A percentile compares a stretch with the other conserved stretches of the same genome.
Conservation (phyloP, 2,797 vertebrate species). For the Taenioides sp. region DNA sequence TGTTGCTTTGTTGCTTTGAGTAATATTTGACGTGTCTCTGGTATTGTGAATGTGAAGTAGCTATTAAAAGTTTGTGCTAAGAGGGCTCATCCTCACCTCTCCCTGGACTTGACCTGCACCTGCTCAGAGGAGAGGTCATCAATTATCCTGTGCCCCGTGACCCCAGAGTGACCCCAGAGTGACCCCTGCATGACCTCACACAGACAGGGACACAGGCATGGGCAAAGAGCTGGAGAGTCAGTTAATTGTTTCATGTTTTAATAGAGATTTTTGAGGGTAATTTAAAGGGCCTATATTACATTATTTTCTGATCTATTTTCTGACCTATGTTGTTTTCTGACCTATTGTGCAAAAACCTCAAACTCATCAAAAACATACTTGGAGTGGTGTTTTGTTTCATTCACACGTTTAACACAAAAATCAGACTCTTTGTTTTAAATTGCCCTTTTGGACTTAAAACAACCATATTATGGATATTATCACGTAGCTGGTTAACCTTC, state of each 20-base stretch:
- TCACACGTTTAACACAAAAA: no score
- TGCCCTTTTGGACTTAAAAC: no score
- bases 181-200: constrained; percentile 17
- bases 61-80: constrained; percentile 44
- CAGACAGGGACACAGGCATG: neutral
- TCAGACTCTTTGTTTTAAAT: no score
- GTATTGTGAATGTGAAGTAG: constrained; percentile 2
- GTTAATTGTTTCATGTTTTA: neutral
- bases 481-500: no score
- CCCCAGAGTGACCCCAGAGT: neutral
- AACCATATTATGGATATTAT: no score
- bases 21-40: neutral
- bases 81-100: constrained; percentile 76
- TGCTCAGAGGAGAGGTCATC: constrained; percentile 86
- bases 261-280: neutral
- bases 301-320: no score
- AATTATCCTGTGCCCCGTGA: constrained; percentile 9
- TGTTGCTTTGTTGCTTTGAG: neutral
- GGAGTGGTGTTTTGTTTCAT: no score
- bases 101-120: constrained; percentile 86
- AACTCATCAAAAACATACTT: no score
- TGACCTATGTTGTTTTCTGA: no score
- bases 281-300: neutral
- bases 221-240: neutral
- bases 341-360: no score